Base-by-base conservation (phyloP, 2,113 vertebrate species). In the Thamnophis sirtalis region DNA sequence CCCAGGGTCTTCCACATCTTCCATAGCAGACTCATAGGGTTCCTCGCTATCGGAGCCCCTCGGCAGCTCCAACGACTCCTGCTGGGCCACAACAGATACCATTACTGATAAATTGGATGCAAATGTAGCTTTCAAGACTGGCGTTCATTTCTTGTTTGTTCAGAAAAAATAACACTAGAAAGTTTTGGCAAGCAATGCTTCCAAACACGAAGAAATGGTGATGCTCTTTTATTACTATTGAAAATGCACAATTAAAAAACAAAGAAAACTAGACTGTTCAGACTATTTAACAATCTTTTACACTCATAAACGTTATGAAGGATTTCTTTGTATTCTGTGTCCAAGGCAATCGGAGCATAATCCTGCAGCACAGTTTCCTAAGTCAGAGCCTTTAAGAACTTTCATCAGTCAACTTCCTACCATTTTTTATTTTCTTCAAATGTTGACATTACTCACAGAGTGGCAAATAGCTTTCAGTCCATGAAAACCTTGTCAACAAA, bases 341-440 rank as follows among this genome's bases (percentile, higher is more conserved):
- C 89, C 73, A 33, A 89, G 73, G 87, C 87, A 91, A 91, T 89
- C 55, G 48, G 73, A 86, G 85, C 87, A 49, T 86, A 93, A 93
- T 91, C 73, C 54, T 85, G 86, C 56, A 68, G 15, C 43, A 8
- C 50, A 21, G 24, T 84, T 93, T 89, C 24, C 5, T 91, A 88
- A 89, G 49, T 54, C 73, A 91, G 63, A 91, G 73, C 55, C 43
- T 63, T 63, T 93, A 86, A 85, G 38, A 91, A 91, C 17, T 24
- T 89, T 91, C 90, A 93, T 93, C 73, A 49, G 43, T 91, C 73
- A 85, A 53, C 28, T 91, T 89, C 33, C 19, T 2, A 85, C 38
- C 10, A 33, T 15, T 7, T 48, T 93, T 89, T 91, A 43, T n/a
- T 54, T 84, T 38, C 43, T 50, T 84, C 91, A 22, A 19, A 60